Evolutionary conservation across 2,113 vertebrate species (phyloP).

Genomic region (Meles meles): DNA sequence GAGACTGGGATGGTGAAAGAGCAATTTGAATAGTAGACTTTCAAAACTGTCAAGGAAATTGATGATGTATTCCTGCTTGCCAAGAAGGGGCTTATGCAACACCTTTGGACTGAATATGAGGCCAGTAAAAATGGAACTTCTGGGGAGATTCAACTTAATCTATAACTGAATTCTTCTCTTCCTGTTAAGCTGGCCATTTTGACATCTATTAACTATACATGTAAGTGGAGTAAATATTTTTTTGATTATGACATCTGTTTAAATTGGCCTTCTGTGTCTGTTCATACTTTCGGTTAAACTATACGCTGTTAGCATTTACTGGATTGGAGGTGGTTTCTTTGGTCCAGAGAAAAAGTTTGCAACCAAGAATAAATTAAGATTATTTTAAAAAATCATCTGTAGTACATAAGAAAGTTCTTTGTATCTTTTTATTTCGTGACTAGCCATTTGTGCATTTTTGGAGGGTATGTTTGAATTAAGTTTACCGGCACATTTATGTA

Average conservation of each 20-base stretch:
- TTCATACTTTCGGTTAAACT: conserved; percentile 30
- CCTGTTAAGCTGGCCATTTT: conserved; percentile 16
- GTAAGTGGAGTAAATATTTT: not conserved
- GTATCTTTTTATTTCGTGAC: not conserved
- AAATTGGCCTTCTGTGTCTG: not conserved
- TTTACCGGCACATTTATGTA: not conserved
- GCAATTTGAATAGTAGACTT: conserved; percentile 47
- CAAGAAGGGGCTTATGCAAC: conserved; percentile 46
- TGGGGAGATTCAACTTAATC: not conserved
- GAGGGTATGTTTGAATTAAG: not conserved
- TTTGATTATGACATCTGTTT: conserved; percentile 27
- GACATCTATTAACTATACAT: conserved; percentile 38
- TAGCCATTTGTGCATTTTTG: not conserved
- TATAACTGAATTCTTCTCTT: conserved; percentile 39
- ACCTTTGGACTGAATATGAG: conserved; percentile 25
- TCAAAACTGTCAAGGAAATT: conserved; percentile 57
- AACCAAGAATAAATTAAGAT: not conserved
- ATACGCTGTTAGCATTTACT: conserved; percentile 8
- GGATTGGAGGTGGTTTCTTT: not conserved
- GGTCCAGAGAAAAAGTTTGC: not conserved
- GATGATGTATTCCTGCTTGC: conserved; percentile 21
- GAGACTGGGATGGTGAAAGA: not conserved
- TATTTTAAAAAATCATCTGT: not conserved
- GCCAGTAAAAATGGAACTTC: conserved; percentile 40
- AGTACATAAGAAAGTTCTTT: not conserved